Evolutionary conservation across 2,797 vertebrate species (phyloP), one percentile per base, ranked within the genome.

Genomic region (Clamator glandarius): DNA sequence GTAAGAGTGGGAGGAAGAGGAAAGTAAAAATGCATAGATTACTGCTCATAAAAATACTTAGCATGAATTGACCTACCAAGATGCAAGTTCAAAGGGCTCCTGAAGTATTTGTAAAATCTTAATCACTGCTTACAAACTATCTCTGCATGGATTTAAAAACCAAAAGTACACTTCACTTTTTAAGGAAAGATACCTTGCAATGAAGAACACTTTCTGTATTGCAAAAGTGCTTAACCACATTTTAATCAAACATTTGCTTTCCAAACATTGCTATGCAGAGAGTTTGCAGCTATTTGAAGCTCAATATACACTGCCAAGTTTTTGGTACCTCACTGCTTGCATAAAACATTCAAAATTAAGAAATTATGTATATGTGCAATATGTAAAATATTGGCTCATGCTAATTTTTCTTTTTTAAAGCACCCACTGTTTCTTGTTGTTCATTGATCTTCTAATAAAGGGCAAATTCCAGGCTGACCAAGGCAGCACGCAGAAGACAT

Each of bases 241-340:
- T 92, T 87, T 95, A 96, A 95, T 85, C 87, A 93, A 97, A 96
- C 76, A 90, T 97, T 95, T 97, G 82, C 94, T 96, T 93, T 96
- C 55, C 93, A 96, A 96, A 96, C 59, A 83, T 64, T 44, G 8
- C 84, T 84, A 33, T 59, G 77, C 36, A 94, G 78, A 91, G 57
- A 59, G 57, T 10, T 15, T 39, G 46, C 57, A 68, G 82, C 52
- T 89, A 95, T 93, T 91, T 94, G 89, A 89, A 93, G 90, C 69
- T 80, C 48, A 88, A 52, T 4, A 58, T 31, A 67, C 6, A 11
- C 42, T 63, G 93, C 95, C 92, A 96, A 92, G 76, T 18, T 87
- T 87, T 93, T 68, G 93, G 75, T 95, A 83, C 48, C 81, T 92
- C 16, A 0, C 17, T 83, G 76, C 88, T 83, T 80, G 87, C 70